Conservation (phyloP, 1,140 invertebrate species). For the Triops longicaudatus region DNA sequence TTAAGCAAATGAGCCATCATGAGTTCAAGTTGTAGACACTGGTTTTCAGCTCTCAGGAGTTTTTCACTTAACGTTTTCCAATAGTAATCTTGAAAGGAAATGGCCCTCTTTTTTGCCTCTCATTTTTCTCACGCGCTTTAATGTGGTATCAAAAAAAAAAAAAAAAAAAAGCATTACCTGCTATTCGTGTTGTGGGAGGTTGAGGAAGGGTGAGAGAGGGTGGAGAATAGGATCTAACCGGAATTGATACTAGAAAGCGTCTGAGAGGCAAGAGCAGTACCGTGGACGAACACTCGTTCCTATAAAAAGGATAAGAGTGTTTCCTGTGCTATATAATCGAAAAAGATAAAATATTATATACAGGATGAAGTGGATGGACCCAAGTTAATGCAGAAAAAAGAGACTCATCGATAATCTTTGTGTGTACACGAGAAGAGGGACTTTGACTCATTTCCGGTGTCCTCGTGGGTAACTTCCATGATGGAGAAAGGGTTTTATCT, state of each 20-base stretch:
- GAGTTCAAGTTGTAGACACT: background rate
- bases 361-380: background rate
- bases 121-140: too few relatives aligned
- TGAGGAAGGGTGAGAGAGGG: background rate
- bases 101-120: background rate
- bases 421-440: background rate
- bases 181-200: background rate
- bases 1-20: constrained; percentile 7
- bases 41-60: background rate
- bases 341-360: background rate
- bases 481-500: background rate
- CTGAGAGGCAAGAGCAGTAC: too few relatives aligned
- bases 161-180: background rate
- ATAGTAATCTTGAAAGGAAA: constrained; percentile 9
- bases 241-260: background rate
- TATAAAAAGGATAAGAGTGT: background rate
- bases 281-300: background rate
- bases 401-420: constrained; percentile 6
- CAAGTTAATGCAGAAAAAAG: background rate
- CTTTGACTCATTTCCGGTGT: constrained; percentile 1
- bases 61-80: constrained; percentile 8
- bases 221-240: background rate
- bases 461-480: background rate
- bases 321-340: background rate
- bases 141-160: too few relatives aligned